Evolutionary conservation across 2,113 vertebrate species (phyloP).

Genomic region (Larimichthys polyactis): DNA sequence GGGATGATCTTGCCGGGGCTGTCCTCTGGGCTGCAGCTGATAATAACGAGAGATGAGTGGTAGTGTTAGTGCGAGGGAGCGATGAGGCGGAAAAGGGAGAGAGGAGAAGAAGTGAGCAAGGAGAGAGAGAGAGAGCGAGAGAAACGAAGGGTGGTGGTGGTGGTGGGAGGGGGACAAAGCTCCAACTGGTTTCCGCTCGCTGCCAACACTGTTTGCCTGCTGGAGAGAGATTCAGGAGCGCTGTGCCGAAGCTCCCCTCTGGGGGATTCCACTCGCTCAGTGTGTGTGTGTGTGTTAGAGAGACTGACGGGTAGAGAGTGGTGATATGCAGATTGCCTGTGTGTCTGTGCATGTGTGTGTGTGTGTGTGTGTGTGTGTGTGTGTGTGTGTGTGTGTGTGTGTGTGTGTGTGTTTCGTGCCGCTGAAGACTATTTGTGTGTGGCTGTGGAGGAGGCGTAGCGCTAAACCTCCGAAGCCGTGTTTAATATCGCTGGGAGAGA

Average conservation of each 20-base stretch:
- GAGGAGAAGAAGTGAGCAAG: slow-evolving; percentile 56
- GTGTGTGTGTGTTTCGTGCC: slow-evolving; percentile 7
- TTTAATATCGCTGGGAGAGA: slow-evolving; percentile 84
- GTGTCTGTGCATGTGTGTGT: slow-evolving; percentile 12
- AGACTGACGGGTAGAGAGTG: slow-evolving; percentile 65
- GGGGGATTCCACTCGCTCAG: slow-evolving; percentile 71
- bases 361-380: neutral
- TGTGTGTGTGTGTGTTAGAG: slow-evolving; percentile 43
- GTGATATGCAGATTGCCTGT: slow-evolving; percentile 61
- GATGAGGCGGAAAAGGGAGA: neutral
- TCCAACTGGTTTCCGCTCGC: slow-evolving; percentile 73
- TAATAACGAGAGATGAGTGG: slow-evolving; percentile 76
- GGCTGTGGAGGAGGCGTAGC: slow-evolving; percentile 73
- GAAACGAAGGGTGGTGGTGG: neutral
- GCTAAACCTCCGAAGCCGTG: slow-evolving; percentile 81
- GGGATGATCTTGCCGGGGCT: slow-evolving; percentile 72
- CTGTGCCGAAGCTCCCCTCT: slow-evolving; percentile 72
- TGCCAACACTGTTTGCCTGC: slow-evolving; percentile 76
- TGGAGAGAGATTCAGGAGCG: slow-evolving; percentile 76
- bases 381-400: slow-evolving; percentile 3
- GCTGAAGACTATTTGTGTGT: slow-evolving; percentile 33
- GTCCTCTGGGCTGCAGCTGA: slow-evolving; percentile 77
- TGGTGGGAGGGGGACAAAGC: slow-evolving; percentile 10
- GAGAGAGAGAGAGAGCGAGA: slow-evolving; percentile 1
- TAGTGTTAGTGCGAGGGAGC: slow-evolving; percentile 25